Base-by-base conservation (phyloP, 2,888 invertebrate genomes). In the Crocallis elinguaria region DNA sequence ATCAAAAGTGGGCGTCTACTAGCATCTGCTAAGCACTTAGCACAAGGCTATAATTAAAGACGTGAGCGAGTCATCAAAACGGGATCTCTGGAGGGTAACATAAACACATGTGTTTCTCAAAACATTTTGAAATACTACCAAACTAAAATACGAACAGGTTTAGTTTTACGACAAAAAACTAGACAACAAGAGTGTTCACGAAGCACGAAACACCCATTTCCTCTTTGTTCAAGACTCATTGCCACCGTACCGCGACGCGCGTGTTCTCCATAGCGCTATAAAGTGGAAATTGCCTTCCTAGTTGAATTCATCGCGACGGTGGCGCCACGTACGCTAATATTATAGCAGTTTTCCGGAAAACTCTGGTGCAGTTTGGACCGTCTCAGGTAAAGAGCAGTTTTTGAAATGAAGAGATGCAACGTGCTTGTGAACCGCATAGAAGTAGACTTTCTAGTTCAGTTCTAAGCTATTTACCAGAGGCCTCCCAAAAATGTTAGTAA, bases 271-370 rank as follows among this genome's bases (percentile, higher is more conserved):
- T 75, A 71, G 79, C 84, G 81, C 78, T 84, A 80, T 89, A 89
- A 88, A 87, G 80, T 74, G 82, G 76, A 84, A 87, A 88, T 86
- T 88, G 87, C 86, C 82, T 81, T 82, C 81, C 85, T 84, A 84
- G 83, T 87, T 84, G 85, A 88, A 87, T 90, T 84, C 87, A 84
- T 84, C 79, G 58, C 64, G 71, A 73, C 73, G 65, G 66, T 64
- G 64, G 73, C 71, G 75, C 62, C 62, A 53, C 46, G 45, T 54
- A 54, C 39, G 53, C 51, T 37, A 54, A 53, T 58, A 53, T 55
- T 44, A 60, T 46, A 41, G 29, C 48, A 54, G 49, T 57, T 41
- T 29, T 48, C 27, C 11, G 32, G 39, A 46, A 55, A 53, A 57
- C 41, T 50, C 33, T 43, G 33, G 43, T 23, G 27, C 37, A 44